Base-by-base conservation (phyloP, 2,888 invertebrate species). In the Reticulitermes lucifugus region DNA sequence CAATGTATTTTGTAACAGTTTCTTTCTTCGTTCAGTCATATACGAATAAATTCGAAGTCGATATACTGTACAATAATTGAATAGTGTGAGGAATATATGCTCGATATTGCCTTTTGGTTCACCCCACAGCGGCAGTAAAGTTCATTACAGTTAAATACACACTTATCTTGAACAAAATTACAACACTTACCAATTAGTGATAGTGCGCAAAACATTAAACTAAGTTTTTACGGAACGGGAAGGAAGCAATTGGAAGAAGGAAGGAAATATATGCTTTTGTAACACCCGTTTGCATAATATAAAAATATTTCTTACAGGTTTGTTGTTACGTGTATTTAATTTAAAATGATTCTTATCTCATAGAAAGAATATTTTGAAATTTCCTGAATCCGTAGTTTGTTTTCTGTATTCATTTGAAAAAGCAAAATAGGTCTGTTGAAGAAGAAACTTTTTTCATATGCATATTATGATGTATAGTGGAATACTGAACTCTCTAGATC, bases 11-110 rank as follows among this genome's bases (percentile, higher is more conserved):
- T 25, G 55, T 18, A 65, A 25, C n/a, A 65, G n/a, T 73, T 73
- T 71, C 35, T 35, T n/a, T 35, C 25, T 70, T 70, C 29, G n/a
- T 73, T 73, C 73, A 73, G 73, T 73, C 73, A 73, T 73, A 41
- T 41, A 73, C 21, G 41, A 18, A 73, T 73, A 41, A 73, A 41
- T 73, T 21, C 41, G 41, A 73, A 73, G 21, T 41, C 21, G 25
- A 71, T 71, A 35, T 71, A 41, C 12, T 12, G 73, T 73, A 41
- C 41, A 73, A 18, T 41, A 29, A 73, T 21, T 41, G 73, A 73
- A 73, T 10, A 21, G 25, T 21, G 21, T 73, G 73, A 73, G 41
- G 73, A 73, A 73, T 6, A 73, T 21, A 7, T 41, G 0, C 41
- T 4, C 18, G 55, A 55, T 55, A 55, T 55, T 55, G 55, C 55